Percentiles rank a stretch among this genome's conserved stretches.
These are phyloP conservation scores for Glandiceps talaboti DNA, from an alignment of 53 echinoderm and acorn worm genomes.

Conservation along the genomic window DNA sequence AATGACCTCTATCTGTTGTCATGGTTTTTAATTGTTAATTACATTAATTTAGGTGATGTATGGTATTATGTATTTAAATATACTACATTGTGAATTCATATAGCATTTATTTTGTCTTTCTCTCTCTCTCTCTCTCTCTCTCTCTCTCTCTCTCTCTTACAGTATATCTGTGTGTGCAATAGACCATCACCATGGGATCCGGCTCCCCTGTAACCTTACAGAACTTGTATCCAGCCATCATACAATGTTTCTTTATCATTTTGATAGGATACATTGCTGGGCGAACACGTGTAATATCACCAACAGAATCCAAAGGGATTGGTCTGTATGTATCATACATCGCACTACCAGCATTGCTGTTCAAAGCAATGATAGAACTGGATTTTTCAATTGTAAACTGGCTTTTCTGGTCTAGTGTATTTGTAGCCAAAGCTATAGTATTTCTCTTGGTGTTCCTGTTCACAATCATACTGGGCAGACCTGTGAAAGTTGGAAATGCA, in stretches of 20 bases:
- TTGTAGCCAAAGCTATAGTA: conserved; percentile 54
- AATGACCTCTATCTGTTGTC: no score
- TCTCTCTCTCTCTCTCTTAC: neutral
- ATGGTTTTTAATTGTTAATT: no score
- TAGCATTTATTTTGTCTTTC: no score
- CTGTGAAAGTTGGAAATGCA: conserved; percentile 38
- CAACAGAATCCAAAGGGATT: conserved; percentile 55
- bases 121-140: neutral
- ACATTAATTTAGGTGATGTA: no score
- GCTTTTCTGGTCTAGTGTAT: conserved; percentile 52
- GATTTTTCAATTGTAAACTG: conserved; percentile 57
- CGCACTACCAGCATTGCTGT: conserved; percentile 72
- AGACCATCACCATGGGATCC: neutral
- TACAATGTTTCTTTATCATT: conserved; percentile 73
- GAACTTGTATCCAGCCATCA: conserved; percentile 66
- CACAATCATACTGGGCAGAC: conserved; percentile 29
- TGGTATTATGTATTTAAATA: no score
- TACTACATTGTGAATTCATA: no score
- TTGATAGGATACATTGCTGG: conserved; percentile 66
- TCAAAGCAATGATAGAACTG: conserved; percentile 62
- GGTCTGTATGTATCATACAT: conserved; percentile 68
- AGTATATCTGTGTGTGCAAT: neutral
- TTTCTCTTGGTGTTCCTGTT: conserved; percentile 49
- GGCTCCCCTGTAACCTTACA: conserved; percentile 21
- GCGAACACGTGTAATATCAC: conserved; percentile 31